phyloP scores from a whole-genome alignment of 35 echinoderm and acorn worm genomes.

The Strongylocentrotus purpuratus region DNA sequence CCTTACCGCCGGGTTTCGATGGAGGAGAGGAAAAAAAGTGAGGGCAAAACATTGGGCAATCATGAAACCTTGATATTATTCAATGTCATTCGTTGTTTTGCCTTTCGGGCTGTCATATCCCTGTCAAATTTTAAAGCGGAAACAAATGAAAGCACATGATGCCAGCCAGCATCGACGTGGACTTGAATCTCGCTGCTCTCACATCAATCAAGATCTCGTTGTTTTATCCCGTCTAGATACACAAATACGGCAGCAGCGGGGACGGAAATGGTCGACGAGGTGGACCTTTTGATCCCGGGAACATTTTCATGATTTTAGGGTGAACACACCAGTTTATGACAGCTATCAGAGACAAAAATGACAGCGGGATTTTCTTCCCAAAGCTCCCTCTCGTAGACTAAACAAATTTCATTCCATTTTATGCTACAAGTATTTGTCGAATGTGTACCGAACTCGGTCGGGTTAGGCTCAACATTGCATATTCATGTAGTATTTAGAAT shows the following conservation, averaged over 20 bases:
- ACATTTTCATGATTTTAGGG: slow-evolving; percentile 1
- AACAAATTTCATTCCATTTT: not conserved
- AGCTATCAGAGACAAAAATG: not conserved
- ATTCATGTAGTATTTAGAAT: too few relatives aligned
- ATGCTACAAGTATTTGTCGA: not conserved
- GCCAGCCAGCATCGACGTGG: not conserved
- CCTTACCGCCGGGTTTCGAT: too few relatives aligned
- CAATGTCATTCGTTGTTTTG: too few relatives aligned
- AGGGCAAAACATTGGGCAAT: too few relatives aligned
- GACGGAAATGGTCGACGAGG: not conserved
- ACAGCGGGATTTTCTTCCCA: not conserved
- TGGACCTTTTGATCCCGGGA: not conserved
- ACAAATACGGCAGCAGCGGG: not conserved
- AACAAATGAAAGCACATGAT: not conserved
- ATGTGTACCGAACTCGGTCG: not conserved
- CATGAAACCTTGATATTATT: too few relatives aligned
- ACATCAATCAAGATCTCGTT: not conserved
- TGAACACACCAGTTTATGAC: not conserved
- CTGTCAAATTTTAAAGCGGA: not conserved
- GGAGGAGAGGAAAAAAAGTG: too few relatives aligned
- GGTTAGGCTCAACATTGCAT: too few relatives aligned
- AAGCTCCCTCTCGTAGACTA: not conserved
- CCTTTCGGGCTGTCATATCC: too few relatives aligned
- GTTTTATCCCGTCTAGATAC: not conserved
- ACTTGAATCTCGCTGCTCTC: not conserved